A percentile compares a stretch with the other conserved stretches of the same genome.
Conservation (phyloP, 1,140 invertebrate species). For the Eubasilissa regina region DNA sequence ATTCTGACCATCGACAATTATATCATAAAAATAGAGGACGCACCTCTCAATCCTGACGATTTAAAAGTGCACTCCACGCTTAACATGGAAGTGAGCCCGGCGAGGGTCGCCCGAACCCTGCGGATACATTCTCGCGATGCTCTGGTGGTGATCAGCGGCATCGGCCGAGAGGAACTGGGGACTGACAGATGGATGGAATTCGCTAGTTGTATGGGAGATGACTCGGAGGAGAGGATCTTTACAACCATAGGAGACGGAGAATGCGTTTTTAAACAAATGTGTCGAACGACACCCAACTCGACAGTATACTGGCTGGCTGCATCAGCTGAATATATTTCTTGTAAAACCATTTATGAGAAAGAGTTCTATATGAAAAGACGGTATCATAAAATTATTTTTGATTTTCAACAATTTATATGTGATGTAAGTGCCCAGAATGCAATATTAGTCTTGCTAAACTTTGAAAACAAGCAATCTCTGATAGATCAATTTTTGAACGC, state of each 20-base stretch:
- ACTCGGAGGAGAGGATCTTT: too few relatives aligned
- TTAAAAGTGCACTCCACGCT: neutral
- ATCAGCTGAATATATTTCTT: neutral
- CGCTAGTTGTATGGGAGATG: too few relatives aligned
- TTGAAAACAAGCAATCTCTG: neutral
- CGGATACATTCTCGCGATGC: neutral
- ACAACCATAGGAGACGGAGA: neutral
- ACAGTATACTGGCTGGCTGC: neutral
- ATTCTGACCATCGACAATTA: neutral
- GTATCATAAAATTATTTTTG: neutral
- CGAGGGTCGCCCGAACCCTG: too few relatives aligned
- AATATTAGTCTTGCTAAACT: neutral
- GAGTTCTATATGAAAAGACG: constrained; percentile 3
- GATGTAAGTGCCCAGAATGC: too few relatives aligned
- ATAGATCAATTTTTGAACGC: neutral
- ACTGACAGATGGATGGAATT: neutral
- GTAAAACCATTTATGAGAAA: neutral
- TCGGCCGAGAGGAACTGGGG: neutral
- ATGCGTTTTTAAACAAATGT: neutral
- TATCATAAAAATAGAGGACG: neutral
- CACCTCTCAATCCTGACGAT: neutral
- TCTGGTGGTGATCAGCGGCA: neutral
- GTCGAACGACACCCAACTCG: too few relatives aligned
- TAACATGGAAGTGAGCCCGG: neutral
- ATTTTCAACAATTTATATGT: neutral